Evolutionary conservation across 2,888 invertebrate genomes (phyloP).

Genomic region (Ormyrus nitidulus): DNA sequence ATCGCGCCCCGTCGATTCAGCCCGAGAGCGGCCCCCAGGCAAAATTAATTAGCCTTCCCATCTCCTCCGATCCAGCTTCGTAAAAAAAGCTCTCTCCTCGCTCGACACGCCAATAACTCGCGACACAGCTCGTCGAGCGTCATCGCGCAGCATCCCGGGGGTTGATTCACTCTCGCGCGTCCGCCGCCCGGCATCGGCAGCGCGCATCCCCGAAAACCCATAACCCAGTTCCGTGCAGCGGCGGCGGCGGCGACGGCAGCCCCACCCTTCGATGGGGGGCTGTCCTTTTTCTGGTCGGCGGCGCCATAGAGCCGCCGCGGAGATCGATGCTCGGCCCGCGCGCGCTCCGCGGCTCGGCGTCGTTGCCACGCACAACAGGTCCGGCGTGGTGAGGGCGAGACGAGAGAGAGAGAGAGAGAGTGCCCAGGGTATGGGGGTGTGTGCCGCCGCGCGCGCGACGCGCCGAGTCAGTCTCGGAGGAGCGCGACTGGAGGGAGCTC

Average conservation of each 20-base stretch:
- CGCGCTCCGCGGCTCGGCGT: neutral
- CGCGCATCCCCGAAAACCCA: too few species aligned
- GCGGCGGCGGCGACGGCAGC: neutral
- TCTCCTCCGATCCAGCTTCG: too few species aligned
- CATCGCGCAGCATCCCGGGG: too few species aligned
- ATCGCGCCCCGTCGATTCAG: too few species aligned
- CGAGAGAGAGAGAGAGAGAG: neutral
- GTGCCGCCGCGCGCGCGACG: neutral
- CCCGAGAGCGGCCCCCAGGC: too few species aligned
- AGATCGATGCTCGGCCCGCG: slow-evolving; percentile 47
- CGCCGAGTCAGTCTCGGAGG: slow-evolving; percentile 19
- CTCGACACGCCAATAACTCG: too few species aligned
- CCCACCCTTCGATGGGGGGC: too few species aligned
- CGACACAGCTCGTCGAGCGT: too few species aligned
- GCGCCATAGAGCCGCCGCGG: slow-evolving; percentile 10
- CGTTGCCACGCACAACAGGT: slow-evolving; percentile 54
- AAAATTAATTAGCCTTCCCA: too few species aligned
- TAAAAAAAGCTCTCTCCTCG: too few species aligned
- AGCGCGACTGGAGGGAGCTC: neutral
- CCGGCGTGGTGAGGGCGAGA: slow-evolving; percentile 21
- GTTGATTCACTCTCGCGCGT: too few species aligned
- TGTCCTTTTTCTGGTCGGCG: neutral
- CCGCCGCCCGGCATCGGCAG: too few species aligned
- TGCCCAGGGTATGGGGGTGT: neutral
- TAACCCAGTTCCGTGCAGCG: neutral